These are phyloP conservation scores for Andrena marginata DNA, from an alignment of 2,888 invertebrate genomes.

Conservation along the genomic window DNA sequence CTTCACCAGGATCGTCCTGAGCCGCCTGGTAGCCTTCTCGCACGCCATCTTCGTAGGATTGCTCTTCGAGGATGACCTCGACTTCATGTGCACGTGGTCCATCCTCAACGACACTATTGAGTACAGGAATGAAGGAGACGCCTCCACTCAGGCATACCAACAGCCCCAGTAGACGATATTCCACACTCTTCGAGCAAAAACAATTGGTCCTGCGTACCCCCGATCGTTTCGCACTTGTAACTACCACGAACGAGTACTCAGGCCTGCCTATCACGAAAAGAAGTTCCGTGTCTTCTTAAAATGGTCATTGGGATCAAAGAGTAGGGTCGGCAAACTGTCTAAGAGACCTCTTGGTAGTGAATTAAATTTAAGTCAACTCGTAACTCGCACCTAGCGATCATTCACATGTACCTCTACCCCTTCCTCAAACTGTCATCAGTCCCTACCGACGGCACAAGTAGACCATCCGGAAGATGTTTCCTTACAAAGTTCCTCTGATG, in stretches of 20 bases:
- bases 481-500: not conserved
- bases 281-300: not conserved
- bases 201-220: not conserved
- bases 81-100: constrained; percentile 81
- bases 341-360: not conserved
- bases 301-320: not conserved
- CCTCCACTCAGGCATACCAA: constrained; percentile 27
- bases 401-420: not conserved
- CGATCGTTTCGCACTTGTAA: not conserved
- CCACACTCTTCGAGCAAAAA: not conserved
- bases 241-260: not conserved
- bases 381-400: not conserved
- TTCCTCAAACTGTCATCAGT: not conserved
- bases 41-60: constrained; percentile 81
- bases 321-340: not conserved
- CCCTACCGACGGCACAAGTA: not conserved
- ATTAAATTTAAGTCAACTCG: not conserved
- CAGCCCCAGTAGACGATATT: not conserved
- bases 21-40: constrained; percentile 81
- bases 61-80: constrained; percentile 76
- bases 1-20: constrained; percentile 80
- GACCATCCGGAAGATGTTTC: not conserved
- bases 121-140: not conserved
- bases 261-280: too few species aligned
- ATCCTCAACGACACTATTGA: constrained; percentile 52